Conservation (phyloP, 2,888 invertebrate genomes). For the Phalera bucephala region DNA sequence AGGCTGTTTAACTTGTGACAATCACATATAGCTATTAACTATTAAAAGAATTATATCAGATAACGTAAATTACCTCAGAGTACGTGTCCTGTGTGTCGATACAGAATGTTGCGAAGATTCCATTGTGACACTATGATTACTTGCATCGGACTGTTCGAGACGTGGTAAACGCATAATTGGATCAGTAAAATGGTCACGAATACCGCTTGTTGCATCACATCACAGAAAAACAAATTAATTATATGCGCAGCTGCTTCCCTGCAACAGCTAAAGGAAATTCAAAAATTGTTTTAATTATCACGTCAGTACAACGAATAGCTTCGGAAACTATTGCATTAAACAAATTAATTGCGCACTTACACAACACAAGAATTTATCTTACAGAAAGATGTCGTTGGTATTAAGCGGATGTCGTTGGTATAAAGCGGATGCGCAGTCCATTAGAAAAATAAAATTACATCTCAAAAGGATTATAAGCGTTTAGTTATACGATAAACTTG, state of each 20-base stretch:
- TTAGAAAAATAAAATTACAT: slow-evolving; percentile 9
- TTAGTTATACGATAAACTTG: slow-evolving; percentile 26
- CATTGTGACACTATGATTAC: slow-evolving; percentile 44
- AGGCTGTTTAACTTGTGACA: too few species aligned
- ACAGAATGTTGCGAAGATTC: slow-evolving; percentile 26
- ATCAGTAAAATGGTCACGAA: slow-evolving; percentile 44
- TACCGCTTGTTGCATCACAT: slow-evolving; percentile 27
- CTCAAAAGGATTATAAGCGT: not conserved
- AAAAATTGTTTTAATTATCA: not conserved
- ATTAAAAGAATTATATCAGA: too few species aligned
- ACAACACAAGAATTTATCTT: not conserved
- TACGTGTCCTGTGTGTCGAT: slow-evolving; percentile 45
- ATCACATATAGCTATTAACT: too few species aligned
- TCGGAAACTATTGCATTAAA: not conserved
- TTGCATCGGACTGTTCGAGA: slow-evolving; percentile 19
- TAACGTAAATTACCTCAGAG: slow-evolving; percentile 41
- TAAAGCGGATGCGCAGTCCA: not conserved
- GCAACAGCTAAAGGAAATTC: not conserved
- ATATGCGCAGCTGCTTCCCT: slow-evolving; percentile 4
- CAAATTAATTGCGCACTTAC: not conserved
- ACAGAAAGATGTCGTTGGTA: not conserved
- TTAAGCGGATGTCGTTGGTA: too few species aligned
- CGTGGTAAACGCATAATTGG: slow-evolving; percentile 48
- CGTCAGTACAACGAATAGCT: too few species aligned
- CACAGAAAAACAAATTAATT: slow-evolving; percentile 23